These are phyloP conservation scores for Cosmopolites sordidus DNA, from an alignment of 2,888 invertebrate genomes.

Conservation along the genomic window DNA sequence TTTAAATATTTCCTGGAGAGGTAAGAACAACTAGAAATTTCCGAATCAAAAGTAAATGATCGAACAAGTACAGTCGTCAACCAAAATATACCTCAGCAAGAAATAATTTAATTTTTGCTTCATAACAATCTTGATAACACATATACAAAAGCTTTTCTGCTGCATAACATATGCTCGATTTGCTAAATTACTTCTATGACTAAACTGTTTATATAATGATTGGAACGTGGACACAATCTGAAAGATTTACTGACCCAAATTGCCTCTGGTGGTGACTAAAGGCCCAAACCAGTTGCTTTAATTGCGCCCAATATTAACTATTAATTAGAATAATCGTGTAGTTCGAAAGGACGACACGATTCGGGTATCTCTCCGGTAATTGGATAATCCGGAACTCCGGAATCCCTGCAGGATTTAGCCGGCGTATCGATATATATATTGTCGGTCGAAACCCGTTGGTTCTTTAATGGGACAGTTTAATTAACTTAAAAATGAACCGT, in stretches of 20 bases:
- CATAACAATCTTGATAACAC: no score
- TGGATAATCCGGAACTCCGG: slow-evolving; percentile 2
- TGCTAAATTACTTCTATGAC: neutral
- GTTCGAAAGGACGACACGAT: slow-evolving; percentile 17
- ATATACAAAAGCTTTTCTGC: no score
- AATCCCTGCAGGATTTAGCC: neutral
- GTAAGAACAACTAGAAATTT: no score
- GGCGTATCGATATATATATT: slow-evolving; percentile 1
- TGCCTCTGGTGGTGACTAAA: slow-evolving; percentile 13
- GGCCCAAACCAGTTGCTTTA: slow-evolving; percentile 16
- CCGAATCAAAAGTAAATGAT: no score
- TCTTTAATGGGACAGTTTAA: neutral
- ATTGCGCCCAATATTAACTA: slow-evolving; percentile 20
- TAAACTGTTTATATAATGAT: slow-evolving; percentile 10
- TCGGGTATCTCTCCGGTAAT: slow-evolving; percentile 15
- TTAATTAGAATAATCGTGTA: slow-evolving; percentile 22
- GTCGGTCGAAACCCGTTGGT: neutral
- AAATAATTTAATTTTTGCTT: no score
- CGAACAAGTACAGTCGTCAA: no score
- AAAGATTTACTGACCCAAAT: slow-evolving; percentile 14
- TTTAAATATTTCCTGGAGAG: no score
- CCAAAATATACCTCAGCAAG: no score
- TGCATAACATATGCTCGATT: no score
- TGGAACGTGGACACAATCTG: slow-evolving; percentile 8
- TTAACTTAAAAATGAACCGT: neutral